Percentiles rank a stretch among this genome's conserved stretches.
phyloP scores from a whole-genome alignment of 2,113 vertebrate species.

The Chloropsis cyanopogon region DNA sequence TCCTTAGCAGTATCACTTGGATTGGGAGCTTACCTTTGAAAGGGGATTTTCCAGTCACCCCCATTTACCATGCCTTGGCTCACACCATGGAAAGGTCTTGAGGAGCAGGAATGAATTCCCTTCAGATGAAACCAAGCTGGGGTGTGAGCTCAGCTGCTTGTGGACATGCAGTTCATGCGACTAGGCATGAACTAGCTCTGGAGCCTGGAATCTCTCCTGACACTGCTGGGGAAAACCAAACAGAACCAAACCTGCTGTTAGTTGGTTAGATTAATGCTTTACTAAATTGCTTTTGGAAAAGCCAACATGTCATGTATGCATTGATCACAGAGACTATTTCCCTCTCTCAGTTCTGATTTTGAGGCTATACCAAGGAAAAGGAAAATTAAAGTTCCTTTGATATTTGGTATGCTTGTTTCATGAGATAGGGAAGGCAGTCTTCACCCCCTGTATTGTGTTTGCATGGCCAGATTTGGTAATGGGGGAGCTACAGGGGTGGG shows the following conservation, averaged over 20 bases:
- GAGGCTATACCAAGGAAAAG: neutral
- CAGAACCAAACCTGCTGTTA: neutral
- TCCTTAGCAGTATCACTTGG: neutral
- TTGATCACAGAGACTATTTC: neutral
- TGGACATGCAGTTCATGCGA: neutral
- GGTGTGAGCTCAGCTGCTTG: neutral
- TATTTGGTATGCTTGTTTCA: neutral
- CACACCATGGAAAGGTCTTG: neutral
- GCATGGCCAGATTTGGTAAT: neutral
- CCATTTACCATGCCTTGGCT: neutral
- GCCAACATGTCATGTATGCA: rapidly evolving
- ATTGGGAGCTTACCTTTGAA: neutral
- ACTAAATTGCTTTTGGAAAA: neutral
- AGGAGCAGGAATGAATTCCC: neutral
- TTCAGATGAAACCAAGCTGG: neutral
- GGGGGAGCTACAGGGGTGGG: neutral
- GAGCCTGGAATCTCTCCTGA: neutral
- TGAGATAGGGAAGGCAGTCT: neutral
- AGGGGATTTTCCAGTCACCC: neutral
- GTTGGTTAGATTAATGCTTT: neutral
- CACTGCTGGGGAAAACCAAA: neutral
- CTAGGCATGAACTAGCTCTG: neutral
- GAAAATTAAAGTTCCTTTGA: neutral
- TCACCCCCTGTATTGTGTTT: neutral
- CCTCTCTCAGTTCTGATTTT: neutral